A percentile compares a stretch with the other conserved stretches of the same genome.
These are phyloP conservation scores for Osmerus eperlanus DNA, from an alignment of 2,113 vertebrate species.

Conservation along the genomic window DNA sequence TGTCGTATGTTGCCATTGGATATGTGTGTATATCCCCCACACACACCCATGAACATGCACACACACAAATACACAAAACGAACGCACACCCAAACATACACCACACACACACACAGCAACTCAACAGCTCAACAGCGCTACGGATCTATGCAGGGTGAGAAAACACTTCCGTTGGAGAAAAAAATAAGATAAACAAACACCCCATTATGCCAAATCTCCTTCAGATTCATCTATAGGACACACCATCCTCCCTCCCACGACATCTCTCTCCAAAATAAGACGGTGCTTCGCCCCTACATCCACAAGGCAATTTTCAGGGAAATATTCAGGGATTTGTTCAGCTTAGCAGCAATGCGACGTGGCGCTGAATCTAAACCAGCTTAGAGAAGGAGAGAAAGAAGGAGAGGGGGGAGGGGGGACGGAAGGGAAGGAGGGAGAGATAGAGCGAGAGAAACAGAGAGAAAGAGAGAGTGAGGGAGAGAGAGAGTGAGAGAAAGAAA, in stretches of 20 bases:
- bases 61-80: not conserved
- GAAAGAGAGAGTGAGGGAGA: too few relatives aligned
- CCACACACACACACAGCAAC: conserved; percentile 7
- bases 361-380: conserved; percentile 48
- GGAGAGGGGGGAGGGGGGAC: not conserved
- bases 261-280: conserved; percentile 25
- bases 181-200: conserved; percentile 12
- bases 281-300: conserved; percentile 12
- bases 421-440: conserved; percentile 2
- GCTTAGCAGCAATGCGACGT: conserved; percentile 47
- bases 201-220: not conserved
- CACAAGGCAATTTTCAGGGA: conserved; percentile 42
- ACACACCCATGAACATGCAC: conserved; percentile 2
- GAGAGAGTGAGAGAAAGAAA: too few relatives aligned
- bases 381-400: conserved; percentile 26
- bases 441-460: too few relatives aligned
- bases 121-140: too few relatives aligned
- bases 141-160: not conserved
- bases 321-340: conserved; percentile 59
- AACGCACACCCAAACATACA: conserved; percentile 4
- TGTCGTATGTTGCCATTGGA: not conserved
- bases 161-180: conserved; percentile 3
- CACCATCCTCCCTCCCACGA: conserved; percentile 14
- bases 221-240: conserved; percentile 14
- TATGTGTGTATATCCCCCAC: not conserved